phyloP scores from a whole-genome alignment of 1,140 invertebrate species.

The Drosophila lacteicornis region DNA sequence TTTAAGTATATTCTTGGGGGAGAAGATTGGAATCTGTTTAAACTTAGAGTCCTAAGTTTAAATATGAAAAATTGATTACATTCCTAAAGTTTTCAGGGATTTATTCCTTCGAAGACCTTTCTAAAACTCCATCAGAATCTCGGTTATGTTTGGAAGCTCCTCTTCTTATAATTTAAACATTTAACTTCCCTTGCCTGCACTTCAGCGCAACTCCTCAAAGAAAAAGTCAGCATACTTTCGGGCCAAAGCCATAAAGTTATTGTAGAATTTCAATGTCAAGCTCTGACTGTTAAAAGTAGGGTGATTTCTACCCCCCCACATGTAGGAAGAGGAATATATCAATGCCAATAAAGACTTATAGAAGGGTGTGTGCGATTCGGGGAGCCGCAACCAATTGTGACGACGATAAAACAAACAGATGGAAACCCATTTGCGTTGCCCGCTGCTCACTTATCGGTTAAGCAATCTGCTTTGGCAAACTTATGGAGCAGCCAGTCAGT shows the following conservation, averaged over 20 bases:
- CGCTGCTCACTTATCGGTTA: conserved; percentile 35
- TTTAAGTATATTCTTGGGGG: too few relatives aligned
- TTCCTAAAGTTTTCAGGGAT: too few relatives aligned
- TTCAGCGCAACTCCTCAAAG: too few relatives aligned
- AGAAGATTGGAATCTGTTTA: too few relatives aligned
- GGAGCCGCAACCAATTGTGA: conserved; percentile 1
- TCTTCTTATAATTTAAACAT: not conserved
- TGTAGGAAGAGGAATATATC: not conserved
- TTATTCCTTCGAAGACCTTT: too few relatives aligned
- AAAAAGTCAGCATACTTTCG: conserved; percentile 29
- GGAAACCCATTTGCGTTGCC: conserved; percentile 15
- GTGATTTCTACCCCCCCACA: not conserved
- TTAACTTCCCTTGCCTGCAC: not conserved
- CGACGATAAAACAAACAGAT: conserved; percentile 46
- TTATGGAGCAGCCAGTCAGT: conserved; percentile 17
- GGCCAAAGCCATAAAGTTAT: conserved; percentile 5
- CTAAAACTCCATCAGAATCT: not conserved
- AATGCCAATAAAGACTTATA: not conserved
- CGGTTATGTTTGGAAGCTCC: not conserved
- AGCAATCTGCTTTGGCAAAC: conserved; percentile 49
- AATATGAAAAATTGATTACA: too few relatives aligned
- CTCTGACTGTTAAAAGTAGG: too few relatives aligned
- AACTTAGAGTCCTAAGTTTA: too few relatives aligned
- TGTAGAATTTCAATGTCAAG: not conserved
- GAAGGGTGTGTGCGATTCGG: conserved; percentile 32